These are phyloP conservation scores for Tringa solitaria DNA, from an alignment of 2,113 vertebrate genomes.

Conservation along the genomic window DNA sequence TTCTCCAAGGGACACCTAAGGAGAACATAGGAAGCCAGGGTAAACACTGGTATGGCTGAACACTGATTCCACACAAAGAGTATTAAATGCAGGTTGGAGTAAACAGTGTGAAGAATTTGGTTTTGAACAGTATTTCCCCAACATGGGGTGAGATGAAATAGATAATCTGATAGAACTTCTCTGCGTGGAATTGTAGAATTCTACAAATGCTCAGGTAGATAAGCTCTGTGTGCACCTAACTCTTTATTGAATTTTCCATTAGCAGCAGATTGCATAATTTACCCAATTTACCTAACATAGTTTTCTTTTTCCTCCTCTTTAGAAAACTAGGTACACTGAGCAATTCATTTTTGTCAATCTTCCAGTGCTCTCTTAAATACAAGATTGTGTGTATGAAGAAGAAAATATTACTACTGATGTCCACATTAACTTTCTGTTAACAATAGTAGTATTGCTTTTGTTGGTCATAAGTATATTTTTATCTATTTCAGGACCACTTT, in stretches of 20 bases:
- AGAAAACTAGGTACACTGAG: not conserved
- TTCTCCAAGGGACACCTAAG: not conserved
- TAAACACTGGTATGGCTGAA: not conserved
- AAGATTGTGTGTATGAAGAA: not conserved
- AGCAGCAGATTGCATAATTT: not conserved
- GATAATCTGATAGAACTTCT: not conserved
- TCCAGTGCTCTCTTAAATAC: not conserved
- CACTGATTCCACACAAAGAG: not conserved
- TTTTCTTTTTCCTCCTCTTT: not conserved
- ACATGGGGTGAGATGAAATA: not conserved
- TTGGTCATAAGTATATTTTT: not conserved
- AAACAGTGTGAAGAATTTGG: not conserved
- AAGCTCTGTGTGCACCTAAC: rapidly evolving
- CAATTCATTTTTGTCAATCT: not conserved
- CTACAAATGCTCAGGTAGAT: not conserved
- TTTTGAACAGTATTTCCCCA: not conserved
- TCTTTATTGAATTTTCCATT: not conserved
- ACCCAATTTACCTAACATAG: not conserved
- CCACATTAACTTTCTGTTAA: not conserved
- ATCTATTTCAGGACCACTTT: not conserved
- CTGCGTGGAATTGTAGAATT: not conserved
- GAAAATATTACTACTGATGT: not conserved
- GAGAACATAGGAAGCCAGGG: rapidly evolving
- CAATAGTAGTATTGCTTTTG: not conserved
- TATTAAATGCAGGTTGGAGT: not conserved